Conservation (phyloP, 2,113 vertebrate genomes). For the Irena cyanogastra region DNA sequence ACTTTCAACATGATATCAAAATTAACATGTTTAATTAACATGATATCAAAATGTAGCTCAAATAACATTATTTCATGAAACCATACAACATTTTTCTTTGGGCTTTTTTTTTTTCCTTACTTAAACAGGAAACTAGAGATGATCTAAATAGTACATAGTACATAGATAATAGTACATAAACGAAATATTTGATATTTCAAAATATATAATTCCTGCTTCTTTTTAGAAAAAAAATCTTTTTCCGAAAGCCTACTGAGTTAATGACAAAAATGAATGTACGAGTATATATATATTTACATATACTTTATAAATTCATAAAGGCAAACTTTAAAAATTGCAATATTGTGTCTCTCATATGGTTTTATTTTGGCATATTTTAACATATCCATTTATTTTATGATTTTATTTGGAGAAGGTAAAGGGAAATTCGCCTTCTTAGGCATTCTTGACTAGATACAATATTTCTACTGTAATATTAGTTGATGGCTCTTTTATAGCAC, state of each 20-base stretch:
- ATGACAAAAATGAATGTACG: not conserved
- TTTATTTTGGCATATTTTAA: not conserved
- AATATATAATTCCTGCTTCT: not conserved
- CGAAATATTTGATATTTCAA: not conserved
- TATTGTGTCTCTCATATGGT: not conserved
- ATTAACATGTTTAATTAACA: not conserved
- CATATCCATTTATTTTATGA: not conserved
- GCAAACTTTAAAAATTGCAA: not conserved
- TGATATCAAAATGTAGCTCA: not conserved
- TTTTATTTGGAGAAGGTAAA: not conserved
- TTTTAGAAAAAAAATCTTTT: not conserved
- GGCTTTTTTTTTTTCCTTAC: accelerated
- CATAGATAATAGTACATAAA: not conserved
- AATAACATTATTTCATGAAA: not conserved
- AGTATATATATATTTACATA: not conserved
- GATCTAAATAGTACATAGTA: too few species aligned
- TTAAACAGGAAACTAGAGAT: not conserved
- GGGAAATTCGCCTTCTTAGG: not conserved
- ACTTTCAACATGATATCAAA: not conserved
- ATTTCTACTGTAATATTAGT: not conserved
- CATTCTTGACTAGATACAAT: not conserved
- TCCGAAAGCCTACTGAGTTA: not conserved
- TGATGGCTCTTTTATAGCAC: not conserved
- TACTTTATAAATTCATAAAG: not conserved
- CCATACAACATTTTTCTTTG: not conserved